These are phyloP conservation scores for Henicopernis longicauda DNA, from an alignment of 2,113 vertebrate genomes.

Conservation along the genomic window DNA sequence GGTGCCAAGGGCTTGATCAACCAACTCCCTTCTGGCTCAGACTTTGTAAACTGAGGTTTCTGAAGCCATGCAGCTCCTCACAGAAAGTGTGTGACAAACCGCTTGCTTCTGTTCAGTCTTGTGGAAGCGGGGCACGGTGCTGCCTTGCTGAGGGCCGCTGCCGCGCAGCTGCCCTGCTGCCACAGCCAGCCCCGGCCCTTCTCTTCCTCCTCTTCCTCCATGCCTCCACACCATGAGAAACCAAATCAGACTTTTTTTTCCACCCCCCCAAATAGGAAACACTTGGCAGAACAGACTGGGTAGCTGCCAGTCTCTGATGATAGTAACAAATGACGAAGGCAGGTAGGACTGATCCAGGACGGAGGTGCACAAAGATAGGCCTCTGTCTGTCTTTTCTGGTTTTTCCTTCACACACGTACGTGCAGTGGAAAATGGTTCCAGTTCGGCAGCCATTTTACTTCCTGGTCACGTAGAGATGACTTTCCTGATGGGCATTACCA, in stretches of 20 bases:
- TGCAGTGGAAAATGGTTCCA: neutral
- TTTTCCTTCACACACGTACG: rapidly evolving
- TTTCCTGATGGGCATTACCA: neutral
- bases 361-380: neutral
- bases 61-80: neutral
- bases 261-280: neutral
- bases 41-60: neutral
- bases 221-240: neutral
- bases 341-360: neutral
- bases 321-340: neutral
- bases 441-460: neutral
- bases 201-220: neutral
- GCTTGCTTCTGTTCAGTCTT: rapidly evolving
- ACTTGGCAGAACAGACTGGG: neutral
- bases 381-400: rapidly evolving
- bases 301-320: neutral
- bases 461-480: neutral
- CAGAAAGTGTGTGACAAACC: neutral
- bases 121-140: rapidly evolving
- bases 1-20: neutral
- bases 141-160: neutral
- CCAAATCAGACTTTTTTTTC: neutral
- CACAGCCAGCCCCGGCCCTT: rapidly evolving
- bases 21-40: neutral
- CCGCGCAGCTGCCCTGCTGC: neutral